Evolutionary conservation across 2,888 invertebrate genomes (phyloP).

Genomic region (Thera britannica): DNA sequence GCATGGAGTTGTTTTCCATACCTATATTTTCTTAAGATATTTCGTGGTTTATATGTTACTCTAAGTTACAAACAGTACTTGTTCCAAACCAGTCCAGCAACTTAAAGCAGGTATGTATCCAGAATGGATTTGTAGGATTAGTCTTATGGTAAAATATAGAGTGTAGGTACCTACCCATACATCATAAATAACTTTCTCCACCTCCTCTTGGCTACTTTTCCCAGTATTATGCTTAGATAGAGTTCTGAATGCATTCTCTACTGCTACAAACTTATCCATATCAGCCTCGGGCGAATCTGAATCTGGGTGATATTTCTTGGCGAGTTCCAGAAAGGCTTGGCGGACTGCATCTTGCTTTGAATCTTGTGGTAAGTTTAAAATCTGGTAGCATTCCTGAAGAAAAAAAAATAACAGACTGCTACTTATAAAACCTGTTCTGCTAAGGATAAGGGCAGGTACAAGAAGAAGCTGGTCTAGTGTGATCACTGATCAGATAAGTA

Average conservation of each 20-base stretch:
- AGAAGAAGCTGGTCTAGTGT: no score
- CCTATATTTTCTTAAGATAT: no score
- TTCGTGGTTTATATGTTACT: no score
- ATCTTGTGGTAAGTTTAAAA: conserved; percentile 87
- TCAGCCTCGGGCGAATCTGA: conserved; percentile 89
- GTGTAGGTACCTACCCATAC: conserved; percentile 66
- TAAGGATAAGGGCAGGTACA: no score
- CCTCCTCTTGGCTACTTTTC: conserved; percentile 77
- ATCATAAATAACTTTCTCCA: conserved; percentile 85
- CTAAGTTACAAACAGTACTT: no score
- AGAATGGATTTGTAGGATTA: no score
- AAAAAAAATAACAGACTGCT: background rate
- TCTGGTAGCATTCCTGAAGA: conserved; percentile 87
- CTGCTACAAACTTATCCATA: conserved; percentile 89
- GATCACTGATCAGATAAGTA: no score
- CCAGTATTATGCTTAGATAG: conserved; percentile 87
- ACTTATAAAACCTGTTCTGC: no score
- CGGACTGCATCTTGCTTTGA: conserved; percentile 90
- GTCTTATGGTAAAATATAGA: background rate
- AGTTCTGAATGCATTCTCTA: conserved; percentile 90
- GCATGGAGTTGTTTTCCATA: no score
- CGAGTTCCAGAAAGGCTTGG: conserved; percentile 89
- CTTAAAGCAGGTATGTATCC: no score
- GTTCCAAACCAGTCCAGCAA: no score
- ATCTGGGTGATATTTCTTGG: conserved; percentile 94